A percentile compares a stretch with the other conserved stretches of the same genome.
Conservation (phyloP, 2,797 vertebrate species). For the Astyanax mexicanus region DNA sequence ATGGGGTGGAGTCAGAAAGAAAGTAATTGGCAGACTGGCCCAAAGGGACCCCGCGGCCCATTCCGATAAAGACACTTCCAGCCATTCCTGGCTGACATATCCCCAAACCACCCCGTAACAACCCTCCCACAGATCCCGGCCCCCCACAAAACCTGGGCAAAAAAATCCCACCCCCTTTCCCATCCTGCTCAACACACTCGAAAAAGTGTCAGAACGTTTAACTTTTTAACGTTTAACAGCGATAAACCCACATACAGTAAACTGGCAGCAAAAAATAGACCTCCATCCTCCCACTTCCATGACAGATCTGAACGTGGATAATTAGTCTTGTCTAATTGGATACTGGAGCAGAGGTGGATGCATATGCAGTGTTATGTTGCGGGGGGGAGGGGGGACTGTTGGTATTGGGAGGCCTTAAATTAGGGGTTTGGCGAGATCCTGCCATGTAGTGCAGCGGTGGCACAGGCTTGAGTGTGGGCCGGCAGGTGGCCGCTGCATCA, state of each 20-base stretch:
- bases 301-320: conserved; percentile 60
- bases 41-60: conserved; percentile 58
- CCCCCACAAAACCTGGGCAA: background rate
- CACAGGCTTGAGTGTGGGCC: conserved; percentile 64
- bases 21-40: conserved; percentile 69
- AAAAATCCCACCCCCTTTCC: conserved; percentile 46
- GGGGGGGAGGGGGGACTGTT: conserved; percentile 72
- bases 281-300: conserved; percentile 63
- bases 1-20: conserved; percentile 68
- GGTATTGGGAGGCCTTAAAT: conserved; percentile 78
- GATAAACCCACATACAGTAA: conserved; percentile 58
- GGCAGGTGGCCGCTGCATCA: conserved; percentile 67
- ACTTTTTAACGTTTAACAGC: conserved; percentile 38
- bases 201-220: conserved; percentile 53
- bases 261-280: conserved; percentile 73
- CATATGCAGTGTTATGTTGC: conserved; percentile 75
- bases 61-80: conserved; percentile 61
- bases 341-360: conserved; percentile 64
- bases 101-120: conserved; percentile 52
- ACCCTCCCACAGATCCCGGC: conserved; percentile 17
- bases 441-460: conserved; percentile 66
- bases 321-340: conserved; percentile 58
- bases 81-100: conserved; percentile 62
- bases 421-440: conserved; percentile 77
- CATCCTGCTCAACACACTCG: conserved; percentile 47